Evolutionary conservation across 2,797 vertebrate species (phyloP), one percentile per base, ranked within the genome.

Genomic region (Cuculus canorus): DNA sequence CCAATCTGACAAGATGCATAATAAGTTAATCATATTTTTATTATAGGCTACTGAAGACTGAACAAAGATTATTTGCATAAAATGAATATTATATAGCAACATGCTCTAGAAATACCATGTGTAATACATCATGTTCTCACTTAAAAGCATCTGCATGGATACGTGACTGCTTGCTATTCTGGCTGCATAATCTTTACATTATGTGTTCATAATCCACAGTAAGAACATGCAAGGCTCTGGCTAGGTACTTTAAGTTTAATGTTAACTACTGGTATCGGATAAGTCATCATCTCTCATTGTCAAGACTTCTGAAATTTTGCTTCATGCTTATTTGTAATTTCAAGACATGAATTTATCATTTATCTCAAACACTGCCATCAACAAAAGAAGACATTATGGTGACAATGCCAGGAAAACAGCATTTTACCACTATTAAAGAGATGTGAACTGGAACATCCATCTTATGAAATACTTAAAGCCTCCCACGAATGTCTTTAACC

Each of bases 1-100:
- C 99, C 99, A 99, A 97, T 99, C 99, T 99, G 93, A 66, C 39
- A 94, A 96, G 66, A 76, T 7, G 13, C 28, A 53, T 11, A 37
- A 66, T 30, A 57, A 82, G 35, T 71, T 61, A 66, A 37, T 57
- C 60, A 47, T 5, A 8, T 11, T 76, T 79, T 59, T 35, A 63
- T 48, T 23, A 53, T 6, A 65, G 43, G 35, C 63, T 41, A 33
- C n/a, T 60, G 24, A 32, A 56, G 37, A 71, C 9, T n/a, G 19
- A 88, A 50, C 18, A 81, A 53, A 54, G n/a, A 54, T 50, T 41
- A 64, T 59, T 35, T 57, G 37, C 32, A 57, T 15, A 8, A 45
- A 86, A 68, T 45, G 9, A 81, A 5, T 22, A 47, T 17, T 54
- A 59, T 9, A 47, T 3, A 53, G 47, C 52, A 66, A 70, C 12